Conservation (phyloP, 2,797 vertebrate species). For the Aulostomus chinensis region DNA sequence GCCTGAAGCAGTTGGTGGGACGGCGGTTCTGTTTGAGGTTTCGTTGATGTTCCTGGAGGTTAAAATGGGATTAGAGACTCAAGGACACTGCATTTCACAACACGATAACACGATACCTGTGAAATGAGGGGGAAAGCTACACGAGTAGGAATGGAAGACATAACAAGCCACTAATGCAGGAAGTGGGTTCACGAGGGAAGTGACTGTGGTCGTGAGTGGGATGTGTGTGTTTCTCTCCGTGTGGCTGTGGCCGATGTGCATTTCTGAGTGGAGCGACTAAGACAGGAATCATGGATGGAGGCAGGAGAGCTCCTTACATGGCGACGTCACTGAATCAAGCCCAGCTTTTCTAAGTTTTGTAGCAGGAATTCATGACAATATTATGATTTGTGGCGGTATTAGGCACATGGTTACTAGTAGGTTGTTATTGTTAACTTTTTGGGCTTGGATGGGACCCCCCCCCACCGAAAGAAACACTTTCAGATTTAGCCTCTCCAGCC, state of each 20-base stretch:
- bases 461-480: no score
- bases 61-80: no score
- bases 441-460: no score
- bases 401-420: no score
- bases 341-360: not conserved
- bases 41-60: no score
- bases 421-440: no score
- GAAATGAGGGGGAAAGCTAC: not conserved
- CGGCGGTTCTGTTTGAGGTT: no score
- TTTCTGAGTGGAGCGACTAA: not conserved
- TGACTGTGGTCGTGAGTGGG: slow-evolving; percentile 16
- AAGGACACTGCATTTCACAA: not conserved
- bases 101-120: not conserved
- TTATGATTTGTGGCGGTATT: not conserved
- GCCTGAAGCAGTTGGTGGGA: no score
- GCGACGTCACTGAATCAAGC: not conserved
- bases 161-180: slow-evolving; percentile 4
- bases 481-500: no score
- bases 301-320: not conserved
- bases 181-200: slow-evolving; percentile 23
- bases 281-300: accelerated
- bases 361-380: not conserved
- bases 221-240: not conserved
- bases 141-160: slow-evolving; percentile 23
- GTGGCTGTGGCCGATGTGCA: not conserved